A percentile compares a stretch with the other conserved stretches of the same genome.
These are phyloP conservation scores for Pteria penguin DNA, from an alignment of 2,888 invertebrate species.

Conservation along the genomic window DNA sequence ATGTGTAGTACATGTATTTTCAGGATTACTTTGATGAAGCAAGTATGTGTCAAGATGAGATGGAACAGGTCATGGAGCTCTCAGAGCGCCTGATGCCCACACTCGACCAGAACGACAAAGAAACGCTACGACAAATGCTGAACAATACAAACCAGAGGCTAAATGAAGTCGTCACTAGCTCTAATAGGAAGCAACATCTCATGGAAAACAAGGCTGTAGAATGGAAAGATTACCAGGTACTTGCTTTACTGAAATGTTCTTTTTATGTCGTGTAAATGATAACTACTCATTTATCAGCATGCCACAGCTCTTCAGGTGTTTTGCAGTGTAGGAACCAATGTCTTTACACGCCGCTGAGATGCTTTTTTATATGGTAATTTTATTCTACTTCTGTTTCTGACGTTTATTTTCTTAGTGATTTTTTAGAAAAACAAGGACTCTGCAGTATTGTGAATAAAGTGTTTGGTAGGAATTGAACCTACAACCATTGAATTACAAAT, in stretches of 20 bases:
- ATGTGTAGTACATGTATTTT: too few relatives aligned
- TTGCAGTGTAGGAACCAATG: too few relatives aligned
- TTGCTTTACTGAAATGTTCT: background rate
- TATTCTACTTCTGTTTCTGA: too few relatives aligned
- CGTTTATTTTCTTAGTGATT: too few relatives aligned
- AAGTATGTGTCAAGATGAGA: slow-evolving; percentile 74
- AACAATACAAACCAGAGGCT: slow-evolving; percentile 85
- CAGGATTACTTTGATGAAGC: slow-evolving; percentile 78
- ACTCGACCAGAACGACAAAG: slow-evolving; percentile 75
- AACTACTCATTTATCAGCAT: too few relatives aligned
- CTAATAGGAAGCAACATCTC: slow-evolving; percentile 88
- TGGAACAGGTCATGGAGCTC: slow-evolving; percentile 75
- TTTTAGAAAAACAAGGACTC: too few relatives aligned
- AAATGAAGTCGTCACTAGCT: slow-evolving; percentile 89
- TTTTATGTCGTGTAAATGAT: background rate
- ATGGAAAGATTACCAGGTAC: slow-evolving; percentile 90
- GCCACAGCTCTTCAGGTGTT: too few relatives aligned
- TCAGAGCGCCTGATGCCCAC: slow-evolving; percentile 72
- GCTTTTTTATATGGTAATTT: too few relatives aligned
- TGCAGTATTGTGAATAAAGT: too few relatives aligned
- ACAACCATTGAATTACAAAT: too few relatives aligned
- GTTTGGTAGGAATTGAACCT: too few relatives aligned
- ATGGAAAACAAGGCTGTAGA: slow-evolving; percentile 90
- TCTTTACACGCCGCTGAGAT: too few relatives aligned
- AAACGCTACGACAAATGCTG: slow-evolving; percentile 74